phyloP scores from a whole-genome alignment of 2,888 invertebrate genomes.

The Eupeodes latifasciatus region DNA sequence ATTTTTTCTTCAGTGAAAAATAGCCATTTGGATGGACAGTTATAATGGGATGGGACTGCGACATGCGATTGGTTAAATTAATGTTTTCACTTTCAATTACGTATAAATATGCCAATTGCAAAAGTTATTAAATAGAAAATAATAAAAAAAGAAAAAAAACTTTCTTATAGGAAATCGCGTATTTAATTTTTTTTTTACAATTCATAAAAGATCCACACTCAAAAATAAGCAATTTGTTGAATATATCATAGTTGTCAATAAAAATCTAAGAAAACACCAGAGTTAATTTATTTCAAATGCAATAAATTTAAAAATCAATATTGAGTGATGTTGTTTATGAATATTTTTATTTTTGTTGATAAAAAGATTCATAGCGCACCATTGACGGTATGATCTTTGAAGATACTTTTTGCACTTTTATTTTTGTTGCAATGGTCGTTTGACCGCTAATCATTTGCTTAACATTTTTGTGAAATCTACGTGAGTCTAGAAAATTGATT shows the following conservation, averaged over 20 bases:
- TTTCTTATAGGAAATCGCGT: slow-evolving; percentile 14
- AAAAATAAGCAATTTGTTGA: slow-evolving; percentile 11
- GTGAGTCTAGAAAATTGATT: neutral
- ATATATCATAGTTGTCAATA: neutral
- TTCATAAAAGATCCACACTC: neutral
- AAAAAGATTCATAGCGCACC: neutral
- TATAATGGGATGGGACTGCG: slow-evolving; percentile 30
- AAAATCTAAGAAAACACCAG: neutral
- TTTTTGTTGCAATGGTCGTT: neutral
- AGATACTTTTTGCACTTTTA: neutral
- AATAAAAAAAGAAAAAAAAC: neutral
- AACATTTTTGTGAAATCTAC: neutral
- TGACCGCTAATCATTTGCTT: neutral
- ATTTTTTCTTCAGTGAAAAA: slow-evolving; percentile 25
- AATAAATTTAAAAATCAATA: slow-evolving; percentile 19
- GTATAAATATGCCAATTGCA: neutral
- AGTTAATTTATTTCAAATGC: slow-evolving; percentile 9
- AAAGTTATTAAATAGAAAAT: slow-evolving; percentile 3
- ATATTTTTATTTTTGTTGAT: neutral
- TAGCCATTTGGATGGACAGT: slow-evolving; percentile 14
- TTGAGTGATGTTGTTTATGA: neutral
- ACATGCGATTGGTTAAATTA: slow-evolving; percentile 47
- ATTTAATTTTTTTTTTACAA: slow-evolving; percentile 6
- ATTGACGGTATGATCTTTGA: neutral
- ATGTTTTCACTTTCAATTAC: slow-evolving; percentile 62